These are phyloP conservation scores for Sarcophilus harrisii DNA, from an alignment of 2,797 vertebrate genomes.

Conservation along the genomic window DNA sequence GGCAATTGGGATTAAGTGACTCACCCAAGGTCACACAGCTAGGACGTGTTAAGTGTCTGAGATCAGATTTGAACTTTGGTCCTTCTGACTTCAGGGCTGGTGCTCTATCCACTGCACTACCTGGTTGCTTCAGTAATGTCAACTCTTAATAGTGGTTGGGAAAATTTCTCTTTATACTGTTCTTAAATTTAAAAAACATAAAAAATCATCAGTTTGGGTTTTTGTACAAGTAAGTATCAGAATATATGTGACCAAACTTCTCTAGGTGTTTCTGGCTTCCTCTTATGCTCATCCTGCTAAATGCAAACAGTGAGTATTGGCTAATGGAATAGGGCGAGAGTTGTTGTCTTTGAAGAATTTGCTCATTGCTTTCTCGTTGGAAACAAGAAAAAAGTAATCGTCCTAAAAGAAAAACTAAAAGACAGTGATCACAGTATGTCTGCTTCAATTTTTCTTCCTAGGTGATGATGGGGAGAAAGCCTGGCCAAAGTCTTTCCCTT, in stretches of 20 bases:
- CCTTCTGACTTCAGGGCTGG: no score
- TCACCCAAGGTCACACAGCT: no score
- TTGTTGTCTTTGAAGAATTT: constrained; percentile 32
- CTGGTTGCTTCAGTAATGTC: not conserved
- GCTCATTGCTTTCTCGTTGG: constrained; percentile 8
- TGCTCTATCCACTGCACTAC: no score
- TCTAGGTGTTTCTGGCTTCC: not conserved
- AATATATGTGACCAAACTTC: not conserved
- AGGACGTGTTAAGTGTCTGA: no score
- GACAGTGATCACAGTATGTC: not conserved
- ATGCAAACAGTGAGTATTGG: not conserved
- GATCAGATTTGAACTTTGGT: no score
- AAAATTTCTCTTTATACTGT: not conserved
- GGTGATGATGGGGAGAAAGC: constrained; percentile 90
- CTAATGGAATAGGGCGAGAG: not conserved
- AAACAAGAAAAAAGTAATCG: not conserved
- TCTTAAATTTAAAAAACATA: not conserved
- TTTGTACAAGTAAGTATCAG: not conserved
- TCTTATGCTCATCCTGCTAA: not conserved
- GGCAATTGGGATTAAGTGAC: no score
- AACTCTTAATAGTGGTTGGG: not conserved
- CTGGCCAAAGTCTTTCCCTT: constrained; percentile 91
- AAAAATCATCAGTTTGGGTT: not conserved
- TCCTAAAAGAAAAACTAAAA: constrained; percentile 19
- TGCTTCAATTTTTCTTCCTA: constrained; percentile 73